Base-by-base conservation (phyloP, 2,797 vertebrate species). In the Spinus pinus region DNA sequence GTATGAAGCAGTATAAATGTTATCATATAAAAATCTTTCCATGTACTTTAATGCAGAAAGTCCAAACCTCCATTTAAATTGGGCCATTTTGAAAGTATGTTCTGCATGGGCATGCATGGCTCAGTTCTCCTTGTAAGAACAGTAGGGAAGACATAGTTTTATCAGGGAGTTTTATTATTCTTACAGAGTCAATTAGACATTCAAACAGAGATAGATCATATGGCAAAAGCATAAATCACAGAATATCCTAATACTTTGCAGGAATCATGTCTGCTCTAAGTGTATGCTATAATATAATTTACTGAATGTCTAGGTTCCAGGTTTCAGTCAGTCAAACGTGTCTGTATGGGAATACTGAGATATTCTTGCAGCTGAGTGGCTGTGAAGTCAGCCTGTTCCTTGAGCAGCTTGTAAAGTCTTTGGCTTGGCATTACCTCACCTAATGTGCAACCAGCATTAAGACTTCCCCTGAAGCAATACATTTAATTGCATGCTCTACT, bases 341-440 rank as follows among this genome's bases (percentile, higher is more conserved):
- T 33, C 56, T 94, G 56, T 54, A 33, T 57, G 35, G 61, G 74
- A 69, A 93, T 71, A 42, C 47, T 78, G 86, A 95, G 77, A 90
- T 61, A 62, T 66, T 46, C 57, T 44, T 84, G 35, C 81, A 95
- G 91, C 50, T 0, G 17, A 92, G 78, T 62, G 54, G 44, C 81
- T 82, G 57, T 64, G 81, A 80, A 95, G 62, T 62, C 95, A 94
- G 87, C 66, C 50, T 84, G 62, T 42, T 95, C 86, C 78, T 88
- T 33, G 30, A 90, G 81, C 88, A 97, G 90, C 67, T 91, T 91
- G 66, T 44, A 65, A 75, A 91, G 85, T 80, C 78, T 84, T 95
- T 83, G 62, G 70, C 91, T 97, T 96, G 93, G 64, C 95, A 96
- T 95, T 96, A 94, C 91, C 91, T 94, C 92, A 95, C 92, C 84